Evolutionary conservation across 2,113 vertebrate genomes (phyloP).

Genomic region (Cettia cetti): DNA sequence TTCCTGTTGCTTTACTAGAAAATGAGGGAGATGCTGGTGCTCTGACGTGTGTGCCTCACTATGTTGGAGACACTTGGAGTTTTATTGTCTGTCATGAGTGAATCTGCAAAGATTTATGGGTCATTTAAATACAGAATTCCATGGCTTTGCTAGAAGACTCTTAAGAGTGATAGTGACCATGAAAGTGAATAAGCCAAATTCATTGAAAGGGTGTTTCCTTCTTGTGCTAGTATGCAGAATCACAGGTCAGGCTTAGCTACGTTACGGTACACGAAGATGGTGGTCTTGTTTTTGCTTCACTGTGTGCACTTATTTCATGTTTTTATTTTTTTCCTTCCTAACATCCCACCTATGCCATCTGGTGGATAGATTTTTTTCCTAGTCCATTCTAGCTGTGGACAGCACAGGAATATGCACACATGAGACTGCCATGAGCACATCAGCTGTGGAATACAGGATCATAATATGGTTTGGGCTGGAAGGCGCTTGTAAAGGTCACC

Average conservation of each 20-base stretch:
- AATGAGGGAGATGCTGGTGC: not conserved
- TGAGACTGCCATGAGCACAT: not conserved
- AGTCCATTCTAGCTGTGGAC: not conserved
- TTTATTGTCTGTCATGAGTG: not conserved
- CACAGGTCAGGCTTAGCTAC: not conserved
- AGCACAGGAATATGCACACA: not conserved
- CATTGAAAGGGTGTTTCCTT: not conserved
- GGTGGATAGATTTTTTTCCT: conserved; percentile 31
- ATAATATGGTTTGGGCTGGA: not conserved
- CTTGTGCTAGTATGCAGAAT: not conserved
- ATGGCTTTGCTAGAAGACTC: not conserved
- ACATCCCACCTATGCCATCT: conserved; percentile 53
- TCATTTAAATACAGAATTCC: not conserved
- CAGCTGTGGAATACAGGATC: not conserved
- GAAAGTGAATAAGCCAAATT: not conserved
- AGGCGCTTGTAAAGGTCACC: not conserved
- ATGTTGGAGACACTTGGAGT: not conserved
- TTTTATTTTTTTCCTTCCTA: not conserved
- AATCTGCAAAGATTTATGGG: not conserved
- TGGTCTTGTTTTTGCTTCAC: not conserved
- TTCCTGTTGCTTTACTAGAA: not conserved
- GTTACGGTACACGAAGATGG: fast-evolving
- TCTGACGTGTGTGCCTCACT: not conserved
- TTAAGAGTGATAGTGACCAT: not conserved
- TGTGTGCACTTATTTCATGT: not conserved